Percentiles rank a stretch among this genome's conserved stretches.
These are phyloP conservation scores for Heliconius erato DNA, from an alignment of 2,888 invertebrate genomes.

Conservation along the genomic window DNA sequence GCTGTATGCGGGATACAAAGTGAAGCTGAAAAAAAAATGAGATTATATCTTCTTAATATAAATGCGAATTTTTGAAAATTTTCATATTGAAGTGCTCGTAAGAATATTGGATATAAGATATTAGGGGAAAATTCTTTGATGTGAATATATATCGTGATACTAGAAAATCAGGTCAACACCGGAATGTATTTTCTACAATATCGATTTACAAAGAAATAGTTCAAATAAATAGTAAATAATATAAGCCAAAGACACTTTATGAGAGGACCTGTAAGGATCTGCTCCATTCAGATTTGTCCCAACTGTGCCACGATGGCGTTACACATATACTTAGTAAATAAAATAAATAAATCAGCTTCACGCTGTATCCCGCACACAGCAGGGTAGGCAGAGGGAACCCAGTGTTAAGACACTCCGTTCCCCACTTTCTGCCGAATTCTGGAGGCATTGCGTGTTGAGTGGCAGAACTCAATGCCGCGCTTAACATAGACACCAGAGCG, in stretches of 20 bases:
- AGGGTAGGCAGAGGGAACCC: no score
- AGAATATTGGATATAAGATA: conserved; percentile 38
- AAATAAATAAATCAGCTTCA: no score
- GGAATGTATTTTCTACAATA: conserved; percentile 3
- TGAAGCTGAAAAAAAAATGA: no score
- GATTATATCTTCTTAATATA: neutral
- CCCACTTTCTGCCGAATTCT: no score
- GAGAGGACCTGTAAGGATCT: neutral
- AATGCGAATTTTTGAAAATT: conserved; percentile 20
- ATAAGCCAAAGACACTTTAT: neutral
- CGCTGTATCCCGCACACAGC: no score
- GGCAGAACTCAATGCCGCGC: no score
- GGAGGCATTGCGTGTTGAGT: no score
- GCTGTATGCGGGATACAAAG: no score
- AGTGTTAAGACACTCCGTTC: no score
- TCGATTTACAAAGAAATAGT: conserved; percentile 3
- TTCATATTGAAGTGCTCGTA: conserved; percentile 6
- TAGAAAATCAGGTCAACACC: conserved; percentile 37
- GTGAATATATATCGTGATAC: conserved; percentile 31
- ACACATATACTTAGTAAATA: no score
- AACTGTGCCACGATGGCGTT: neutral
- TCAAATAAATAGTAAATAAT: neutral
- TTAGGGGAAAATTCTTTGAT: conserved; percentile 35
- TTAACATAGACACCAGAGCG: no score
- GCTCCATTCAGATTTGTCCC: neutral